Conservation (phyloP, 1,140 invertebrate genomes). For the Drosophila ironensis region DNA sequence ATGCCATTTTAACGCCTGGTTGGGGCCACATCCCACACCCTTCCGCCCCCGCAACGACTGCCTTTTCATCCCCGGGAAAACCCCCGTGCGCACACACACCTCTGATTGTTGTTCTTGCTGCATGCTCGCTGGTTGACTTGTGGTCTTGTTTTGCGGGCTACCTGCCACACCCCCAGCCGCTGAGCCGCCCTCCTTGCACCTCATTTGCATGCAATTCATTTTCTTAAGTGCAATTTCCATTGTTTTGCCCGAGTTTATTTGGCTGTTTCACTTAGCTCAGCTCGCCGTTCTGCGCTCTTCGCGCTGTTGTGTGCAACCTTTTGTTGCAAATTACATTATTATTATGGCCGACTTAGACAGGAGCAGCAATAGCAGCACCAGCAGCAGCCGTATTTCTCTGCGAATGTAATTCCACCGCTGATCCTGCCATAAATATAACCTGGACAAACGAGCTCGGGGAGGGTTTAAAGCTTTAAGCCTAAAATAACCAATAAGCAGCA, state of each 20-base stretch:
- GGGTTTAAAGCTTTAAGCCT: slow-evolving; percentile 20
- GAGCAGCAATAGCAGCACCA: slow-evolving; percentile 4
- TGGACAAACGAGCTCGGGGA: slow-evolving; percentile 5
- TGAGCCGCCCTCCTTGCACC: slow-evolving; percentile 24
- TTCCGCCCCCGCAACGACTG: not conserved
- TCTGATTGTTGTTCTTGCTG: slow-evolving; percentile 41
- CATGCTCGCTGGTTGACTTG: slow-evolving; percentile 70
- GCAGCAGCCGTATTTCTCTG: not conserved
- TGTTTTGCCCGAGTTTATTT: slow-evolving; percentile 70
- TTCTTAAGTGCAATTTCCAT: slow-evolving; percentile 80
- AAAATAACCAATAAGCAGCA: slow-evolving; percentile 17
- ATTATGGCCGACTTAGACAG: slow-evolving; percentile 47
- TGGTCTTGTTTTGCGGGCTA: slow-evolving; percentile 65
- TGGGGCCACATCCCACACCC: slow-evolving; percentile 31
- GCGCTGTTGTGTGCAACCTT: slow-evolving; percentile 29
- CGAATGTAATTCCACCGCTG: slow-evolving; percentile 5
- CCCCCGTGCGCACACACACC: slow-evolving; percentile 28
- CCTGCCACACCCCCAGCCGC: slow-evolving; percentile 2
- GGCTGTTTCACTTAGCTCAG: slow-evolving; percentile 18
- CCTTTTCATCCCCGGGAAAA: not conserved
- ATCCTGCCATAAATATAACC: slow-evolving; percentile 44
- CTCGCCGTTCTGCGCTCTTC: slow-evolving; percentile 1
- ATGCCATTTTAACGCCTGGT: slow-evolving; percentile 60
- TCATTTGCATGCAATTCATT: slow-evolving; percentile 80
- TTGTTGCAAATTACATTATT: slow-evolving; percentile 73